Evolutionary conservation across 1,140 invertebrate genomes (phyloP).

Genomic region (Diorhabda carinulata): DNA sequence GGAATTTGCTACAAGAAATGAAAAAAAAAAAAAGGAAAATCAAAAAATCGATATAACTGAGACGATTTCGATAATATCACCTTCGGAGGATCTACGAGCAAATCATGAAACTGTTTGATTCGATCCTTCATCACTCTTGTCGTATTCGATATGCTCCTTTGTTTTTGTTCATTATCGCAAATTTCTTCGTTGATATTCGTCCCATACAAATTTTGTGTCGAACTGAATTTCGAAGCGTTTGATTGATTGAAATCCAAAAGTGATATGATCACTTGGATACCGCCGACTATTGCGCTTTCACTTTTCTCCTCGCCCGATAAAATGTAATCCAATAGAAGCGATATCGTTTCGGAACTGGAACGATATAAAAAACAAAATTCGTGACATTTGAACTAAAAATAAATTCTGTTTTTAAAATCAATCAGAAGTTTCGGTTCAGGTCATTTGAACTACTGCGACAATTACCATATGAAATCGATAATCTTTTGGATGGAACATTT

Average conservation of each 20-base stretch:
- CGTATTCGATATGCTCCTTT: slow-evolving; percentile 56
- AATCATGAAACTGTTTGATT: slow-evolving; percentile 66
- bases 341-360: slow-evolving; percentile 62
- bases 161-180: slow-evolving; percentile 50
- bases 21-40: neutral
- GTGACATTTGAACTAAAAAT: neutral
- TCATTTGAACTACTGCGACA: no score
- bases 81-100: slow-evolving; percentile 69
- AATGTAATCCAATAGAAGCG: slow-evolving; percentile 67
- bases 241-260: slow-evolving; percentile 58
- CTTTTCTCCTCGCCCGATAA: slow-evolving; percentile 58
- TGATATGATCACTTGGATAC: slow-evolving; percentile 72
- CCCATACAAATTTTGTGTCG: slow-evolving; percentile 32
- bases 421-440: neutral
- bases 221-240: slow-evolving; percentile 37
- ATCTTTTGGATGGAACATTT: no score
- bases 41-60: no score
- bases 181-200: slow-evolving; percentile 41
- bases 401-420: neutral
- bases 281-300: slow-evolving; percentile 74
- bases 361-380: neutral
- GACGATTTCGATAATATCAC: slow-evolving; percentile 47
- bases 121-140: slow-evolving; percentile 62
- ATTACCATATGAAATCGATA: no score
- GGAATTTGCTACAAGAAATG: slow-evolving; percentile 51